phyloP scores from a whole-genome alignment of 2,113 vertebrate genomes.

The Neopipo cinnamomea region DNA sequence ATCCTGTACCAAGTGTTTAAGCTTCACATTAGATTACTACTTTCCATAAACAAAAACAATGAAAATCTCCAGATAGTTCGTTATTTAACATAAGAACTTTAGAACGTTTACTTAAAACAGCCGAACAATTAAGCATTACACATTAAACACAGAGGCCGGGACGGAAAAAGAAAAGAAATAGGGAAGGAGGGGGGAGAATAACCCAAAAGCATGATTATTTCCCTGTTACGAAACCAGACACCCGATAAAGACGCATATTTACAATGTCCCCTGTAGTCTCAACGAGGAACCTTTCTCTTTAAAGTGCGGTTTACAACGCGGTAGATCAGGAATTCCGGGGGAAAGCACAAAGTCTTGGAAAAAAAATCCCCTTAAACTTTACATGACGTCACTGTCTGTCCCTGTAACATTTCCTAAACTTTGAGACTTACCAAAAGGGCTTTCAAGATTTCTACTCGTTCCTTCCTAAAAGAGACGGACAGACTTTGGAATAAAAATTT shows the following conservation, averaged over 20 bases:
- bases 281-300: not conserved
- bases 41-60: not conserved
- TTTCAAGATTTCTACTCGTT: slow-evolving; percentile 51
- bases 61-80: not conserved
- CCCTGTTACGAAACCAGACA: slow-evolving; percentile 35
- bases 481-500: slow-evolving; percentile 77
- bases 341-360: slow-evolving; percentile 20
- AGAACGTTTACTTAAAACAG: not conserved
- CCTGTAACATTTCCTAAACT: slow-evolving; percentile 79
- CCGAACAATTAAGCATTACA: not conserved
- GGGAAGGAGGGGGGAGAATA: fast-evolving
- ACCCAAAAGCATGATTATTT: not conserved
- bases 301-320: not conserved
- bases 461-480: slow-evolving; percentile 53
- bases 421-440: slow-evolving; percentile 64
- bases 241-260: not conserved
- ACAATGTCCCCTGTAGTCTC: not conserved
- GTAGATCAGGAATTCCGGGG: not conserved
- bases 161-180: not conserved
- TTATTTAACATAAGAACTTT: not conserved
- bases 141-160: not conserved
- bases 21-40: not conserved
- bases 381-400: slow-evolving; percentile 76
- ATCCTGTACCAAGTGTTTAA: not conserved
- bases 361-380: slow-evolving; percentile 75